Evolutionary conservation across 1,140 invertebrate species (phyloP), one percentile per base, ranked within the genome.

Genomic region (Temnothorax longispinosus): DNA sequence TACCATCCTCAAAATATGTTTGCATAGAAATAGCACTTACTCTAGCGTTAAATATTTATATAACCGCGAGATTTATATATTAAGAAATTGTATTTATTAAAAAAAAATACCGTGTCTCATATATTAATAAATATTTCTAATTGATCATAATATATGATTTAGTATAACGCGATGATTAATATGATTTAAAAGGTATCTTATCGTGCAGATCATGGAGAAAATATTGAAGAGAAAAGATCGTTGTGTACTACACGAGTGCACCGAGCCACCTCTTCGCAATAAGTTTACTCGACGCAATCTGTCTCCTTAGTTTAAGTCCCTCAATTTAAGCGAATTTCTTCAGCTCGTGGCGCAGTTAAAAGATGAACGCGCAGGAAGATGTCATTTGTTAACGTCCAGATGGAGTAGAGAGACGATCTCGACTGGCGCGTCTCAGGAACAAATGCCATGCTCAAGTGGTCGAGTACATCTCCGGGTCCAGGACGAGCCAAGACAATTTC

Each of bases 321-420:
- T 80, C 86, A n/a, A 64, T 65, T 90, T 58, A 38, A 84, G 87
- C n/a, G 85, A 88, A 91, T 92, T 89, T 88, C 76, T 91, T 76
- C 78, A 87, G 75, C 85, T 88, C 60, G 80, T 64, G 78, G 67
- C 78, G 54, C 74, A 87, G 65, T 69, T 67, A 85, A 86, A 80
- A 62, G 82, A 72, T 74, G 82, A 76, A 84, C 65, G 87, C 65
- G 47, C 80, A 47, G 60, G 60, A 65, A 60, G 85, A 85, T 87
- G 62, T 87, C 85, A 92, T 92, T 92, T 89, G 85, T 91, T 91
- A 91, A 92, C 84, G 89, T 91, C 86, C 52, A n/a, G 44, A 71
- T 54, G 77, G 15, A 64, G 50, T 58, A 72, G 52, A 75, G 58
- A 58, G 88, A 56, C 65, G 82, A 85, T 67, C 75, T 75, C 50